Evolutionary conservation across 2,888 invertebrate genomes (phyloP).

Genomic region (Autographa pulchrina): DNA sequence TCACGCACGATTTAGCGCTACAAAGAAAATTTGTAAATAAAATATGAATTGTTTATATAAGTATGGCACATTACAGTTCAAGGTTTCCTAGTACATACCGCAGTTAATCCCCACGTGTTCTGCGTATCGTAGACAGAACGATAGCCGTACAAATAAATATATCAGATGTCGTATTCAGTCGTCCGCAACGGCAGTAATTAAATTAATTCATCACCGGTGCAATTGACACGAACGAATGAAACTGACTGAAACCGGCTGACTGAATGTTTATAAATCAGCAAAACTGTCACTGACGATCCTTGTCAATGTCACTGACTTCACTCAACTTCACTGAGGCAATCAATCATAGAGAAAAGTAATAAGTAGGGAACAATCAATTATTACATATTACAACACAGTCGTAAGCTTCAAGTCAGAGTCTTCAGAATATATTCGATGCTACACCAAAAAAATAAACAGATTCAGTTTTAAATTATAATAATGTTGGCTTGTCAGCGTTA

Average conservation of each 20-base stretch:
- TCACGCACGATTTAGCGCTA: conserved; percentile 58
- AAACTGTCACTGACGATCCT: not conserved
- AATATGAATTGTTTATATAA: not conserved
- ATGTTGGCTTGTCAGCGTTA: too few relatives aligned
- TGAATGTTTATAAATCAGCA: conserved; percentile 2
- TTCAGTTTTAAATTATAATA: too few relatives aligned
- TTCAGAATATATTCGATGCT: too few relatives aligned
- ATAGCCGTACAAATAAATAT: conserved; percentile 8
- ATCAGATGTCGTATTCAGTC: conserved; percentile 21
- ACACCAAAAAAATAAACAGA: too few relatives aligned
- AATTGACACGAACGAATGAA: conserved; percentile 18
- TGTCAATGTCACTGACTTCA: too few relatives aligned
- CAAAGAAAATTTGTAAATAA: conserved; percentile 23
- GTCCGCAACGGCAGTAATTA: conserved; percentile 34
- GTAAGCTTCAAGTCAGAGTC: too few relatives aligned
- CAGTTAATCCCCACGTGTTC: not conserved
- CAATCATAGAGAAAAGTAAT: too few relatives aligned
- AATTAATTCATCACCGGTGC: conserved; percentile 39
- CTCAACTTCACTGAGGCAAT: too few relatives aligned
- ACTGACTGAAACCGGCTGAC: not conserved
- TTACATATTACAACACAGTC: too few relatives aligned
- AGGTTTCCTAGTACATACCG: conserved; percentile 31
- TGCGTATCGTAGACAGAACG: conserved; percentile 14
- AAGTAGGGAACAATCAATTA: too few relatives aligned
- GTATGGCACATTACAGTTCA: not conserved